Evolutionary conservation across 1,140 invertebrate genomes (phyloP).

Genomic region (Caerostris darwini): DNA sequence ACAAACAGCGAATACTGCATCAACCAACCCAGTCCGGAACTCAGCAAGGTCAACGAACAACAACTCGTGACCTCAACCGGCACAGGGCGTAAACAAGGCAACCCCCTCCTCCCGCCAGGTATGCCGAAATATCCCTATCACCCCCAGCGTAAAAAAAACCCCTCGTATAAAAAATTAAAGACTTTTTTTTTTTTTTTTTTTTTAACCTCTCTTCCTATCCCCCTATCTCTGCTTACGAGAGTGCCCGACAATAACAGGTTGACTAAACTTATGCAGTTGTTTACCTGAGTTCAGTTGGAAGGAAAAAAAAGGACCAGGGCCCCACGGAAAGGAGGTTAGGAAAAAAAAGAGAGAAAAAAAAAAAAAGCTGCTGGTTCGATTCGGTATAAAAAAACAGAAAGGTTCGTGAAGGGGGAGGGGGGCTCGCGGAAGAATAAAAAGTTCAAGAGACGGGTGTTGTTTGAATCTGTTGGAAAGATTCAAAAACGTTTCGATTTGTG

Average conservation of each 20-base stretch:
- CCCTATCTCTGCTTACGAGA: conserved; percentile 62
- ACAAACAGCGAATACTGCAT: conserved; percentile 70
- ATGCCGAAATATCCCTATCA: conserved; percentile 75
- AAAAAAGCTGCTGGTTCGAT: conserved; percentile 53
- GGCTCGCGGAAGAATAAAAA: conserved; percentile 27
- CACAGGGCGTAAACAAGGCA: conserved; percentile 69
- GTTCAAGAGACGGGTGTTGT: conserved; percentile 60
- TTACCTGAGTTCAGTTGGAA: conserved; percentile 63
- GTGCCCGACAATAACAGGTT: conserved; percentile 76
- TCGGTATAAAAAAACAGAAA: conserved; percentile 22
- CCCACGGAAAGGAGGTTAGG: conserved; percentile 72
- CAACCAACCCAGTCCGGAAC: conserved; percentile 74
- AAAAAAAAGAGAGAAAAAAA: no score
- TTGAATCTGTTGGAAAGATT: conserved; percentile 32
- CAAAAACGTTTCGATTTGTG: background rate
- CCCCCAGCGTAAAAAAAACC: conserved; percentile 57
- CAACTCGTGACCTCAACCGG: conserved; percentile 72
- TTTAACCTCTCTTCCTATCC: conserved; percentile 8
- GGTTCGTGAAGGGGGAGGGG: conserved; percentile 4
- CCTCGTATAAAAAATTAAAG: conserved; percentile 74
- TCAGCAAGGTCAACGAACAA: conserved; percentile 77
- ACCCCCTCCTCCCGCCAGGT: conserved; percentile 69
- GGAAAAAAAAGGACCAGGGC: conserved; percentile 50
- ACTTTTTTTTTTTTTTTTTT: conserved; percentile 59
- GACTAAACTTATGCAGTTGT: conserved; percentile 78